Evolutionary conservation across 1,140 invertebrate species (phyloP).

Genomic region (Drosophila serrata): DNA sequence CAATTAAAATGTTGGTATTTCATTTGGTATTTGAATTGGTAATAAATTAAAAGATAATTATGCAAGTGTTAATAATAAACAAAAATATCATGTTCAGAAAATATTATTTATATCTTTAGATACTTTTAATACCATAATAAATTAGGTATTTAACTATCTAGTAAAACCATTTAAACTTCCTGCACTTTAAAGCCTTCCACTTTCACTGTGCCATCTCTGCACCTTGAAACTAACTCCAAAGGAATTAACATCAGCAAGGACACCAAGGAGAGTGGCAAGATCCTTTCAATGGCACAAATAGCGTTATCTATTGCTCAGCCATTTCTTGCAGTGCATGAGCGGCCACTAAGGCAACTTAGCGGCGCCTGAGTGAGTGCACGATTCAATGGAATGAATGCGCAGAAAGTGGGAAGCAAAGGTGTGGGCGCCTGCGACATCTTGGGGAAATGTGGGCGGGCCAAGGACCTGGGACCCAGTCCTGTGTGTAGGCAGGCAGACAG

Average conservation of each 20-base stretch:
- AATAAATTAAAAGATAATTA: neutral
- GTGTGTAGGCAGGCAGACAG: conserved; percentile 45
- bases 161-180: neutral
- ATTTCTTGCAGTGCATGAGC: conserved; percentile 66
- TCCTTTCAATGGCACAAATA: conserved; percentile 27
- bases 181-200: neutral
- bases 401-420: neutral
- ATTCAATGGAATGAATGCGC: conserved; percentile 72
- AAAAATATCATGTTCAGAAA: no score
- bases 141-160: neutral
- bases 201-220: conserved; percentile 14
- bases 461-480: neutral
- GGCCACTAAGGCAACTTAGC: conserved; percentile 75
- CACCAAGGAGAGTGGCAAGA: conserved; percentile 3
- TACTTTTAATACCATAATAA: neutral
- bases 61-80: no score
- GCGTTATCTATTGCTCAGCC: conserved; percentile 46
- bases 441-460: conserved; percentile 7
- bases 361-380: conserved; percentile 75
- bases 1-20: neutral
- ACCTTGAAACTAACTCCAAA: neutral
- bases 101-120: no score
- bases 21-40: neutral
- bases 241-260: conserved; percentile 20
- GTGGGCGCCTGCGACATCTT: neutral